A percentile compares a stretch with the other conserved stretches of the same genome.
Evolutionary conservation across 2,797 vertebrate species (phyloP).

Genomic region (Neosilurus hyrtlii): DNA sequence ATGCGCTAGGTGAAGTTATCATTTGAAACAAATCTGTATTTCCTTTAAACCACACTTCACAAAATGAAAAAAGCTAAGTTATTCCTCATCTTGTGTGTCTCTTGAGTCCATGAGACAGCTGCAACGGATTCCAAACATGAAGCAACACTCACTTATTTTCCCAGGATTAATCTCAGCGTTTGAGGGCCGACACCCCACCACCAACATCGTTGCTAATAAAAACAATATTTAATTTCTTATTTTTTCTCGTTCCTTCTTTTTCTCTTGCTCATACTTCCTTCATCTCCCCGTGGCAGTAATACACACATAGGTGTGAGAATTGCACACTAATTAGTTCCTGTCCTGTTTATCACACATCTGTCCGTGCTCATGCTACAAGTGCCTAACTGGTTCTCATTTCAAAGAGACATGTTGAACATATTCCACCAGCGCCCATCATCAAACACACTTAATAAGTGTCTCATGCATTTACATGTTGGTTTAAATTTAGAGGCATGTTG

Average conservation of each 20-base stretch:
- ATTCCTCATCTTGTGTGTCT: slow-evolving; percentile 65
- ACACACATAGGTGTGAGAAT: slow-evolving; percentile 35
- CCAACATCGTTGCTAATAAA: slow-evolving; percentile 77
- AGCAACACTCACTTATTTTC: slow-evolving; percentile 66
- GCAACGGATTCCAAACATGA: slow-evolving; percentile 69
- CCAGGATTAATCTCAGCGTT: slow-evolving; percentile 66
- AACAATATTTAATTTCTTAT: slow-evolving; percentile 72
- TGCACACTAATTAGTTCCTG: slow-evolving; percentile 73
- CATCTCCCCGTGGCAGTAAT: slow-evolving; percentile 64
- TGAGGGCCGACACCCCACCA: slow-evolving; percentile 66
- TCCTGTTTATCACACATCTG: slow-evolving; percentile 70
- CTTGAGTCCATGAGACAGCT: slow-evolving; percentile 66
- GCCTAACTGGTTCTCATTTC: slow-evolving; percentile 78
- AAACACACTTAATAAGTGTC: slow-evolving; percentile 76
- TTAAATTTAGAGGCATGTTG: slow-evolving; percentile 73
- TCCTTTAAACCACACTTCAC: slow-evolving; percentile 42
- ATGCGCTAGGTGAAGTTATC: slow-evolving; percentile 41
- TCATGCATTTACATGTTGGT: slow-evolving; percentile 77
- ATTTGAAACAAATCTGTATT: slow-evolving; percentile 43
- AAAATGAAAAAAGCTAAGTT: slow-evolving; percentile 71
- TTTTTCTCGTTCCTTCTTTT: slow-evolving; percentile 15
- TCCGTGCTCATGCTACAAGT: slow-evolving; percentile 72
- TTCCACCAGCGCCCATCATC: slow-evolving; percentile 72
- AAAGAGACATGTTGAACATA: slow-evolving; percentile 69
- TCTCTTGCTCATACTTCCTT: slow-evolving; percentile 57